These are phyloP conservation scores for Drosophila mulleri DNA, from an alignment of 2,888 invertebrate species.

Conservation along the genomic window DNA sequence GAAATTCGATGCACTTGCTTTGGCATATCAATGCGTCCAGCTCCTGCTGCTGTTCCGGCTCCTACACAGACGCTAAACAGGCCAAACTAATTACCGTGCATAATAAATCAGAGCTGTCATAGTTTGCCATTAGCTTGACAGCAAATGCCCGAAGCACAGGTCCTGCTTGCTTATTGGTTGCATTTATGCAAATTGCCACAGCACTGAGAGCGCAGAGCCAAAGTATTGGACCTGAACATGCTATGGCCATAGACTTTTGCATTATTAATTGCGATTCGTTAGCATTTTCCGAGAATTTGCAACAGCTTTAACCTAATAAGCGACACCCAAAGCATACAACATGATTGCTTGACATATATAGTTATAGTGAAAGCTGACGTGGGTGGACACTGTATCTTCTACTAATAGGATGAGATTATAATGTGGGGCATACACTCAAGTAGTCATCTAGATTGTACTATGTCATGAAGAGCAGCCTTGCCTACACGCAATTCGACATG, in stretches of 20 bases:
- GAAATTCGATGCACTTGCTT: slow-evolving; percentile 66
- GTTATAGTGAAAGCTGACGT: background rate
- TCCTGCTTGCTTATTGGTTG: slow-evolving; percentile 40
- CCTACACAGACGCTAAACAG: slow-evolving; percentile 59
- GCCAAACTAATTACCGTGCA: slow-evolving; percentile 77
- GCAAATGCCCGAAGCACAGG: slow-evolving; percentile 28
- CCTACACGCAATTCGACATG: too few relatives aligned
- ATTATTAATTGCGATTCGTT: slow-evolving; percentile 76
- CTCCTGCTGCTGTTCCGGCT: background rate
- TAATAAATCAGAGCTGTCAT: slow-evolving; percentile 78
- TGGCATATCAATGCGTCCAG: slow-evolving; percentile 47
- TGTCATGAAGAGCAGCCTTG: too few relatives aligned
- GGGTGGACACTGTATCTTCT: background rate
- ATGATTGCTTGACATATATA: slow-evolving; percentile 7
- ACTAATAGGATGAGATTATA: background rate
- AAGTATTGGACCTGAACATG: slow-evolving; percentile 33
- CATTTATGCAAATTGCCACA: slow-evolving; percentile 73
- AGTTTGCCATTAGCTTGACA: slow-evolving; percentile 72
- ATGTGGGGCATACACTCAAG: background rate
- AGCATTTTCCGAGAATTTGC: slow-evolving; percentile 56
- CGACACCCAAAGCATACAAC: slow-evolving; percentile 14
- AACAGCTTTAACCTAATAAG: slow-evolving; percentile 60
- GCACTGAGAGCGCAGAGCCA: slow-evolving; percentile 11
- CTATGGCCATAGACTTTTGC: slow-evolving; percentile 43
- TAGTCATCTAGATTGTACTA: background rate